These are phyloP conservation scores for Lepidochitona cinerea DNA, from an alignment of 2,888 invertebrate species.

Conservation along the genomic window DNA sequence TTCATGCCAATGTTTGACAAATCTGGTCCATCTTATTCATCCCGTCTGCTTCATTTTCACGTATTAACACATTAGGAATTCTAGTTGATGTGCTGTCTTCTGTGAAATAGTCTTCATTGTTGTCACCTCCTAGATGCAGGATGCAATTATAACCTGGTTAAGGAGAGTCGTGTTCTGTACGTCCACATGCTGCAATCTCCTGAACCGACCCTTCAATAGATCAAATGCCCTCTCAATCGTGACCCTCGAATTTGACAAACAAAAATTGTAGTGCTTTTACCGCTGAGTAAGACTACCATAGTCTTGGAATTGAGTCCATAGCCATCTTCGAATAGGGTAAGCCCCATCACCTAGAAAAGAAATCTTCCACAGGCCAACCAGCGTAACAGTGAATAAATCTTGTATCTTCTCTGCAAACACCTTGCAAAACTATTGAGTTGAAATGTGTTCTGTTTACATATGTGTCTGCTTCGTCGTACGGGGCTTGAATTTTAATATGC, in stretches of 20 bases:
- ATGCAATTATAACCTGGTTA: neutral
- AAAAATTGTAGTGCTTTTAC: constrained; percentile 22
- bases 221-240: constrained; percentile 22
- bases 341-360: constrained; percentile 28
- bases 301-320: constrained; percentile 28
- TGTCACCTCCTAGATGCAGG: neutral
- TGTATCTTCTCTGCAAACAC: neutral
- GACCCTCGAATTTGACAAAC: constrained; percentile 20
- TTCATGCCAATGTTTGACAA: too few species aligned
- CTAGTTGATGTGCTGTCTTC: too few species aligned
- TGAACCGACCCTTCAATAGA: constrained; percentile 26
- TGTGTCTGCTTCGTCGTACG: neutral
- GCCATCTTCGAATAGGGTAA: constrained; percentile 15
- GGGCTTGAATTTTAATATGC: neutral
- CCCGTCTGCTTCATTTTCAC: too few species aligned
- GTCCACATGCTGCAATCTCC: constrained; percentile 25
- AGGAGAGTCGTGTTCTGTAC: constrained; percentile 6
- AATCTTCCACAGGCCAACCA: constrained; percentile 17
- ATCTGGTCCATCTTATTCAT: too few species aligned
- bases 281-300: constrained; percentile 23
- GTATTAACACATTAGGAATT: too few species aligned
- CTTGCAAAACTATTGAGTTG: neutral
- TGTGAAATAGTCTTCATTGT: neutral
- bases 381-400: constrained; percentile 11
- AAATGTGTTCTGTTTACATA: neutral